phyloP scores from a whole-genome alignment of 2,113 vertebrate species.

The Oncorhynchus tshawytscha region DNA sequence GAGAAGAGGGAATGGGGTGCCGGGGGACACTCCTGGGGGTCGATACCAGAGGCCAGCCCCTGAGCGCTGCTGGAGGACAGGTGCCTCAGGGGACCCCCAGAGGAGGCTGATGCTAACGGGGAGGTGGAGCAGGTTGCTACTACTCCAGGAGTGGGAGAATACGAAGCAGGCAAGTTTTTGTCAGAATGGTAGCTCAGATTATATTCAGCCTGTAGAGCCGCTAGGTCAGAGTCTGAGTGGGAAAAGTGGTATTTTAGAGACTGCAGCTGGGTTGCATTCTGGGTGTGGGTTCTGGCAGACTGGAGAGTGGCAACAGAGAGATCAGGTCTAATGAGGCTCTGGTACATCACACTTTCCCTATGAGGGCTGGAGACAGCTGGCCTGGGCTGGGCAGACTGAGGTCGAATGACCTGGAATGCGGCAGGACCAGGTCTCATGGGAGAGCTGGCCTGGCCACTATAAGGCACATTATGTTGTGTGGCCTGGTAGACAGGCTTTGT shows the following conservation, averaged over 20 bases:
- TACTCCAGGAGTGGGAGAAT: constrained; percentile 72
- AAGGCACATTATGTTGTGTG: constrained; percentile 75
- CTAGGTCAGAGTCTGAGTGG: constrained; percentile 26
- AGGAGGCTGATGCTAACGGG: constrained; percentile 72
- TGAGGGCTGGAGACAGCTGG: constrained; percentile 67
- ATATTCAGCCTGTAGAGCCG: not conserved
- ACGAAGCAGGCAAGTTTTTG: constrained; percentile 67
- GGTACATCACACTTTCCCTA: constrained; percentile 75
- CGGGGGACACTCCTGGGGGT: constrained; percentile 70
- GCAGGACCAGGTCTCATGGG: constrained; percentile 67
- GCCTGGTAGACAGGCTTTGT: constrained; percentile 77
- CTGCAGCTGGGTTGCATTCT: constrained; percentile 67
- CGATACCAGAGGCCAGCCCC: constrained; percentile 44
- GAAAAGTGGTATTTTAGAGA: constrained; percentile 72
- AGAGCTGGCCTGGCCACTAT: constrained; percentile 80
- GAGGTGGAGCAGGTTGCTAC: constrained; percentile 74
- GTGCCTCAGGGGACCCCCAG: constrained; percentile 53
- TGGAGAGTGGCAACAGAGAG: constrained; percentile 44
- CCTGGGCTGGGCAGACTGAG: constrained; percentile 74
- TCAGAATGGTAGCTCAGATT: constrained; percentile 65
- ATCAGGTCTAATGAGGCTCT: constrained; percentile 65
- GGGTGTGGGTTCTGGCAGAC: constrained; percentile 33
- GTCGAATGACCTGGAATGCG: constrained; percentile 73
- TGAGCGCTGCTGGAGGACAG: constrained; percentile 56
- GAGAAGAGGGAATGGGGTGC: constrained; percentile 50